Evolutionary conservation across 2,888 invertebrate genomes (phyloP), one percentile per base, ranked within the genome.

Genomic region (Limnephilus auricula): DNA sequence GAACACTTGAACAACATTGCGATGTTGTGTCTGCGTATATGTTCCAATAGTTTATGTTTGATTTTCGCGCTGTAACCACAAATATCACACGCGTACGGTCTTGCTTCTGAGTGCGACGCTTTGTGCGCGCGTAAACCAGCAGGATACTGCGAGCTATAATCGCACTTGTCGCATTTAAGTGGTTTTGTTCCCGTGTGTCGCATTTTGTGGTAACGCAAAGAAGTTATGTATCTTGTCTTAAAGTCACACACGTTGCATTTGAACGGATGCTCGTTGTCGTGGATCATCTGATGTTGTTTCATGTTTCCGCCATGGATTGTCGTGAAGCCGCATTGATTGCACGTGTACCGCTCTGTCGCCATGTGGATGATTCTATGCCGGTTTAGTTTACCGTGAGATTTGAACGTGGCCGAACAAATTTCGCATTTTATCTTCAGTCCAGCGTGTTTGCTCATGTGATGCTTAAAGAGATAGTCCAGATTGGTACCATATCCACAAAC

Each of bases 201-300:
- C 32, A 45, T 90, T 84, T 90, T 90, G 37, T 90, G 90, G 34
- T 40, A 30, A 25, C 30, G 34, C 30, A 85, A n/a, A 0, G 85
- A 40, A 2, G 30, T 30, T 25, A 30, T 85, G 13, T 40, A 13
- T 25, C 85, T 85, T 13, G 85, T 40, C 10, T 45, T 30, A 45
- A n/a, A 85, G 40, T 40, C 65, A 34, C 90, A 90, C 84, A 65
- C 2, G 15, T 32, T 37, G 37, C 90, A 90, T 34, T 90, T 90
- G 37, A 83, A 84, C 25, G 84, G 90, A n/a, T 37, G 50, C n/a
- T 65, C 50, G 37, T 84, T 37, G 65, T 25, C 32, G 50, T 90
- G 90, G n/a, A 84, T 90, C 90, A 84, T 84, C 50, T 32, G 31
- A 9, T 90, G 90, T 10, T 65, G 82, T 37, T 84, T 83, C 37